Conservation (phyloP, 64 coral and sea anemone species). For the Pocillopora damicornis region DNA sequence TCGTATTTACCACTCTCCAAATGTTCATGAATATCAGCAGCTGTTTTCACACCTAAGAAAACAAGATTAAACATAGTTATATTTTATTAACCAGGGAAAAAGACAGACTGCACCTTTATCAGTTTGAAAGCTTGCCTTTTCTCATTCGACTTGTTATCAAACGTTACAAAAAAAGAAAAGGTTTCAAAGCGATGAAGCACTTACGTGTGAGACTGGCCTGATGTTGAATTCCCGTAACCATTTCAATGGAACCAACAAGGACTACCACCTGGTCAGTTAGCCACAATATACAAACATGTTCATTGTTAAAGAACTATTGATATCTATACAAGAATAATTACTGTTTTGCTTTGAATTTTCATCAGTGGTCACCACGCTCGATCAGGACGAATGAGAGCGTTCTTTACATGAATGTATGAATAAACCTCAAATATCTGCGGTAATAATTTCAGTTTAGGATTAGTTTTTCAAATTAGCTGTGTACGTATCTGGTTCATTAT, state of each 20-base stretch:
- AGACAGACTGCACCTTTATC: neutral
- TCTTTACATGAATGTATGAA: no score
- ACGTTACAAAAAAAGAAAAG: neutral
- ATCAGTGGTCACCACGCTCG: no score
- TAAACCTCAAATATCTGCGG: no score
- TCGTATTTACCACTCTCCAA: constrained; percentile 4
- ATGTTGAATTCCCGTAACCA: constrained; percentile 48
- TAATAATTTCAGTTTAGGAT: no score
- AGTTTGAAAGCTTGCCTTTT: no score
- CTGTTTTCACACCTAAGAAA: neutral
- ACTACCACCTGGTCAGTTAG: constrained; percentile 20
- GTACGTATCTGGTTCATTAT: no score
- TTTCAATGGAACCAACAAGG: constrained; percentile 49
- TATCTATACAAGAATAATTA: no score
- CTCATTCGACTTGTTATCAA: no score
- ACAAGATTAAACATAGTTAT: neutral
- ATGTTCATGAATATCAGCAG: neutral
- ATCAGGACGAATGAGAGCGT: no score
- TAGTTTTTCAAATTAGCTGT: no score
- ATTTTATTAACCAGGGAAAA: neutral
- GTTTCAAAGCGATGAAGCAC: neutral
- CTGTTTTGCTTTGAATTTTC: no score
- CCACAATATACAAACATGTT: neutral
- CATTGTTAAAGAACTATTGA: no score
- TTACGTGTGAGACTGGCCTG: constrained; percentile 46